A percentile compares a stretch with the other conserved stretches of the same genome.
Conservation (phyloP, 2,888 invertebrate species). For the Acrocyrtus sp. region DNA sequence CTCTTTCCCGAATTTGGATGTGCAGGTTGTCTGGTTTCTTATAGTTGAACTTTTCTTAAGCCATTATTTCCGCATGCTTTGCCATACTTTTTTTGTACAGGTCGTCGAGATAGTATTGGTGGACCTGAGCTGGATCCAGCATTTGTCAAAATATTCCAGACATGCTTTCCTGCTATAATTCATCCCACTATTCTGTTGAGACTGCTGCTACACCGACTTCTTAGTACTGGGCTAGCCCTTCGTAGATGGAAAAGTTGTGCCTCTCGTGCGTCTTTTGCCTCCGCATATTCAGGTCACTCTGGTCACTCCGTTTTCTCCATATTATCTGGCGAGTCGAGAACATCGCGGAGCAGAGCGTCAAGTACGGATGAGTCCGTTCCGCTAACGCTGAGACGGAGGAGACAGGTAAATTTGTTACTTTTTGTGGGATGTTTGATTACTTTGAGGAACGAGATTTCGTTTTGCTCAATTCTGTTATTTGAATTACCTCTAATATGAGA, state of each 20-base stretch:
- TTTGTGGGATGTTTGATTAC: no score
- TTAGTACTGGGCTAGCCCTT: conserved; percentile 69
- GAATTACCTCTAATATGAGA: no score
- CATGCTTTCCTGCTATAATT: conserved; percentile 69
- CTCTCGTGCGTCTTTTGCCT: conserved; percentile 68
- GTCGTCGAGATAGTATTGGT: conserved; percentile 62
- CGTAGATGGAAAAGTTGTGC: conserved; percentile 68
- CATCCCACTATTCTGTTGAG: conserved; percentile 71
- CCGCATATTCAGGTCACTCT: conserved; percentile 64
- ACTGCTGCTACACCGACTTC: conserved; percentile 70
- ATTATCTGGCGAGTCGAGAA: conserved; percentile 65
- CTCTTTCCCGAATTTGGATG: neutral
- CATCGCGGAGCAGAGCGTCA: conserved; percentile 66
- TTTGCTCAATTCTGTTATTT: neutral
- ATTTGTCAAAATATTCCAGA: conserved; percentile 66
- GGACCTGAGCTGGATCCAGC: conserved; percentile 64
- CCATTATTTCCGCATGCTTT: no score
- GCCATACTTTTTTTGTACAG: conserved; percentile 47
- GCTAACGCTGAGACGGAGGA: conserved; percentile 65
- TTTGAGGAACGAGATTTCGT: neutral
- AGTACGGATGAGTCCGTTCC: conserved; percentile 67
- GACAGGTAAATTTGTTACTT: conserved; percentile 66
- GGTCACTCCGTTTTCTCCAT: conserved; percentile 64
- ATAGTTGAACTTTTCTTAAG: no score
- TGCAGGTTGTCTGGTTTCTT: neutral